A percentile compares a stretch with the other conserved stretches of the same genome.
Evolutionary conservation across 2,888 invertebrate genomes (phyloP).

Genomic region (Campopleginae sp.): DNA sequence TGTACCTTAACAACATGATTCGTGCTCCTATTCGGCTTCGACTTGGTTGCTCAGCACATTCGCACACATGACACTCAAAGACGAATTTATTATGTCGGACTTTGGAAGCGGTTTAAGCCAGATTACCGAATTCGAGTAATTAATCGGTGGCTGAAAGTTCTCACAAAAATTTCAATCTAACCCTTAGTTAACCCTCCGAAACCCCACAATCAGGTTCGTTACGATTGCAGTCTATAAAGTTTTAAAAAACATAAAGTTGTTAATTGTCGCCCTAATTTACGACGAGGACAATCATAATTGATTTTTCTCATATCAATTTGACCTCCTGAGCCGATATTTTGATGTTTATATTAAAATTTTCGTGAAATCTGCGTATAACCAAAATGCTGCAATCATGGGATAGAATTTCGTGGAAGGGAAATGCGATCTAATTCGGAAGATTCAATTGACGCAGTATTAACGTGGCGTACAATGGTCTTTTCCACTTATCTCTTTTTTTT

Average conservation of each 20-base stretch:
- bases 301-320: not conserved
- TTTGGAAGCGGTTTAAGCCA: constrained; percentile 30
- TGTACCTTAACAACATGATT: constrained; percentile 1
- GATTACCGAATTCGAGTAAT: constrained; percentile 1
- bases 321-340: not conserved
- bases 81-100: not conserved
- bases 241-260: not conserved
- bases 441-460: not conserved
- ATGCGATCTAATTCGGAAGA: not conserved
- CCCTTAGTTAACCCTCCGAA: constrained; percentile 11
- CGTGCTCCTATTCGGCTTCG: not conserved
- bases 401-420: not conserved
- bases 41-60: not conserved
- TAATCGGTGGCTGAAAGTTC: not conserved
- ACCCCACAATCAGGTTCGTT: not conserved
- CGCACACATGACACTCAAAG: not conserved
- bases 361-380: not conserved
- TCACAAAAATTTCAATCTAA: not conserved
- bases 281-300: not conserved
- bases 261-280: not conserved
- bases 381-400: not conserved
- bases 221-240: not conserved
- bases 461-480: not conserved
- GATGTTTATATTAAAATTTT: not conserved
- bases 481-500: constrained; percentile 2